Evolutionary conservation across 2,113 vertebrate genomes (phyloP).

Genomic region (Lota lota): DNA sequence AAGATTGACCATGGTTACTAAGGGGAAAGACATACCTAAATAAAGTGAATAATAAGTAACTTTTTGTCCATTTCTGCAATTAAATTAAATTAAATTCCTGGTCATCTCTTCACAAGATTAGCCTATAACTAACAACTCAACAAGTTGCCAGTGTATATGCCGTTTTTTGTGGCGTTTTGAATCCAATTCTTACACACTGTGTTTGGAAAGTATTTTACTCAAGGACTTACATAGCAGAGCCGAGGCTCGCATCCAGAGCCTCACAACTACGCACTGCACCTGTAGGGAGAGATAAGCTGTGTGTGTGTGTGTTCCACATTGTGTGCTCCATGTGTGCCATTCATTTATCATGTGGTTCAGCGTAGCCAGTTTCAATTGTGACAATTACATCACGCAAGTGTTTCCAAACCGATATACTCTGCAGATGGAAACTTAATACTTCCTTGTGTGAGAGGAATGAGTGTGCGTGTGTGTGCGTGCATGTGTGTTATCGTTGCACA

Average conservation of each 20-base stretch:
- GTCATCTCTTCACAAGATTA: no score
- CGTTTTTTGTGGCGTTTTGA: no score
- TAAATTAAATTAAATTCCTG: neutral
- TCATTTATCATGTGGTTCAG: neutral
- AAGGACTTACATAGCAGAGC: no score
- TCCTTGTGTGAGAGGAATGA: neutral
- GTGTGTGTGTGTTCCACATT: neutral
- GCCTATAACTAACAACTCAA: no score
- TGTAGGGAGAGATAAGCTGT: slow-evolving; percentile 22
- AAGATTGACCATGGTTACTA: no score
- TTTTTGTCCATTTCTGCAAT: neutral
- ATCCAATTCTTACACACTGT: no score
- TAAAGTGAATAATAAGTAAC: neutral
- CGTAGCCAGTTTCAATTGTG: neutral
- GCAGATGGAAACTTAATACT: neutral
- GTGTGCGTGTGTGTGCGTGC: no score
- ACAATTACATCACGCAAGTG: neutral
- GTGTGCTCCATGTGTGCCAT: neutral
- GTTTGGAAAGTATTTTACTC: no score
- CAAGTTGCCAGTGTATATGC: neutral
- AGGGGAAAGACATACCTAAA: neutral
- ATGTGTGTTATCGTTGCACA: no score
- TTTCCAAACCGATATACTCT: neutral
- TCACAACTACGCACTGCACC: slow-evolving; percentile 16
- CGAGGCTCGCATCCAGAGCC: neutral